Percentiles rank a stretch among this genome's conserved stretches.
These are phyloP conservation scores for Ammodytes dubius DNA, from an alignment of 2,113 vertebrate genomes.

Conservation along the genomic window DNA sequence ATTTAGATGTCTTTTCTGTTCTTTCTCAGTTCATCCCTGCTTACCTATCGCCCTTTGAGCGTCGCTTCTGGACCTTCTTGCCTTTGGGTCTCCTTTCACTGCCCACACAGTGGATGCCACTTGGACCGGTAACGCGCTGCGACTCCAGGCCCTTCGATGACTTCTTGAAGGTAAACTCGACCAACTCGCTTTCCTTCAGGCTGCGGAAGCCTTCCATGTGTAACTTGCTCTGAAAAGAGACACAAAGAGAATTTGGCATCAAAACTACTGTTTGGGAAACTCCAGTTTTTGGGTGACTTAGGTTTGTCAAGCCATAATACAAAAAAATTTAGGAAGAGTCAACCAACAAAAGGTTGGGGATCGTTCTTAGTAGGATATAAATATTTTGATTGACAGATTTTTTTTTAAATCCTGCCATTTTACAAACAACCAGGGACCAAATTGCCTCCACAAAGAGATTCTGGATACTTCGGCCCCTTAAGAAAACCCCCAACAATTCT, in stretches of 20 bases:
- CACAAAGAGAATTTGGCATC: neutral
- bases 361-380: neutral
- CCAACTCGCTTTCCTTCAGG: slow-evolving; percentile 95
- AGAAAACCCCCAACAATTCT: slow-evolving; percentile 38
- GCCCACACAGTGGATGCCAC: slow-evolving; percentile 92
- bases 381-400: neutral
- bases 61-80: slow-evolving; percentile 93
- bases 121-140: slow-evolving; percentile 92
- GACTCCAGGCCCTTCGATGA: slow-evolving; percentile 96
- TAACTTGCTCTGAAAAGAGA: slow-evolving; percentile 92
- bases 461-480: slow-evolving; percentile 34
- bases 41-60: slow-evolving; percentile 95
- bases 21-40: neutral
- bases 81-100: slow-evolving; percentile 95
- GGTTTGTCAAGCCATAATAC: rapidly evolving
- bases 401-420: slow-evolving; percentile 13
- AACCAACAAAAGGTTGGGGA: neutral
- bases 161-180: slow-evolving; percentile 98
- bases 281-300: neutral
- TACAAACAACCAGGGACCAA: neutral
- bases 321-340: neutral
- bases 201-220: slow-evolving; percentile 99
- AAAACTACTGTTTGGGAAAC: neutral
- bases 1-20: neutral
- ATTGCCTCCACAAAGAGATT: slow-evolving; percentile 10